Evolutionary conservation across 2,113 vertebrate species (phyloP).

Genomic region (Lepus europaeus): DNA sequence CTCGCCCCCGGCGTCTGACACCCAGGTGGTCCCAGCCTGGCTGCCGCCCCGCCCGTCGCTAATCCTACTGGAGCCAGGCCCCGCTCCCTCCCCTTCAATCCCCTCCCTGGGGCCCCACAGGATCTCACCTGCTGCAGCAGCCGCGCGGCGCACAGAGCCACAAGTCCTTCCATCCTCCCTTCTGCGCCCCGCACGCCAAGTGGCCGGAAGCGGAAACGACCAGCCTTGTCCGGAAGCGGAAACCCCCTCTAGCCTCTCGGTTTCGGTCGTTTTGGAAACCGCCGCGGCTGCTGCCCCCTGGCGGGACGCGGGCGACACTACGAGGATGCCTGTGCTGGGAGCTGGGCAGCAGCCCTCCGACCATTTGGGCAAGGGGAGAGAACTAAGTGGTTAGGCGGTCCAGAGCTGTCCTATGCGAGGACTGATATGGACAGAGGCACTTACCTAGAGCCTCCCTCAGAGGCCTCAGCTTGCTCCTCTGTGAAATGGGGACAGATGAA

Average conservation of each 20-base stretch:
- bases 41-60: not conserved
- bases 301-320: not conserved
- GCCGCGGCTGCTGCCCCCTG: conserved; percentile 52
- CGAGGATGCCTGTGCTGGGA: accelerated
- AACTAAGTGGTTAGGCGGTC: no score
- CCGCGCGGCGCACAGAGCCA: conserved; percentile 87
- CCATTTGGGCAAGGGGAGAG: accelerated
- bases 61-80: not conserved
- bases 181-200: not conserved
- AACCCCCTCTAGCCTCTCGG: accelerated
- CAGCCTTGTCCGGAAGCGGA: conserved; percentile 18
- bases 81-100: not conserved
- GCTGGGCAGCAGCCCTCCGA: accelerated
- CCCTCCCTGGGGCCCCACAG: not conserved
- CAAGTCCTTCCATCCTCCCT: conserved; percentile 88
- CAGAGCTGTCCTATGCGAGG: not conserved
- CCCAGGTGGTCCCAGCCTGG: no score
- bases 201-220: conserved; percentile 71
- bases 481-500: conserved; percentile 14
- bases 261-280: accelerated
- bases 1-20: accelerated
- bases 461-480: not conserved
- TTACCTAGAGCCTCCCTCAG: not conserved
- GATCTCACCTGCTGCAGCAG: conserved; percentile 91
- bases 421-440: not conserved